Percentiles rank a stretch among this genome's conserved stretches.
These are phyloP conservation scores for Rhagoletis pomonella DNA, from an alignment of 1,140 invertebrate genomes.

Conservation along the genomic window DNA sequence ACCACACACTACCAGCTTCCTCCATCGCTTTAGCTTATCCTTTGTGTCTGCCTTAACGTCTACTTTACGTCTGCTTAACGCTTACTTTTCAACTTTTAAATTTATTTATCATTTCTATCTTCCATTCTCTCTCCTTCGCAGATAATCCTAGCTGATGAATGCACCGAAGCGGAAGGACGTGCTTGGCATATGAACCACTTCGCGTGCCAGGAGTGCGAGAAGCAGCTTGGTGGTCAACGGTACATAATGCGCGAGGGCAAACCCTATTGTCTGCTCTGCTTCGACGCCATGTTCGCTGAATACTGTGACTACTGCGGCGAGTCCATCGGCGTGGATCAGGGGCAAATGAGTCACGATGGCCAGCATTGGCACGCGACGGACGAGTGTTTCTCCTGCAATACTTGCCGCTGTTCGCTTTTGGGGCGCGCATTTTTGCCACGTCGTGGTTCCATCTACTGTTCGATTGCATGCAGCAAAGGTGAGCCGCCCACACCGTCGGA, in stretches of 20 bases:
- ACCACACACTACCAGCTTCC: not conserved
- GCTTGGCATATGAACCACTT: conserved; percentile 99
- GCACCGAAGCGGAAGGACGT: conserved; percentile 97
- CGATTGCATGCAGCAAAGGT: conserved; percentile 92
- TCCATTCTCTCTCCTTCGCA: conserved; percentile 71
- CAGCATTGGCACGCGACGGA: conserved; percentile 99
- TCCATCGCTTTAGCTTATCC: not conserved
- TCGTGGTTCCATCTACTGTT: conserved; percentile 95
- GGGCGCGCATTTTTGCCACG: conserved; percentile 95
- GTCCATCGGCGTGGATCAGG: conserved; percentile 96
- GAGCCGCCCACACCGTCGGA: conserved; percentile 88
- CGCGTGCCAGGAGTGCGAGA: conserved; percentile 95
- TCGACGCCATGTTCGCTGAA: conserved; percentile 96
- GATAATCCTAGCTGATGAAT: conserved; percentile 98
- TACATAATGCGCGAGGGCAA: conserved; percentile 97
- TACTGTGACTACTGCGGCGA: conserved; percentile 98
- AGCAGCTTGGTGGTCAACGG: conserved; percentile 94
- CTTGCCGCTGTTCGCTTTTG: conserved; percentile 91
- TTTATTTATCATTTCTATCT: conserved; percentile 48
- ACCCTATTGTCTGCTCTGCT: conserved; percentile 96
- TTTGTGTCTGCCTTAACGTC: not conserved
- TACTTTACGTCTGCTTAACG: conserved; percentile 22
- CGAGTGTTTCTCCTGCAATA: conserved; percentile 95
- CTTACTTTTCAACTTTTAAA: conserved; percentile 52
- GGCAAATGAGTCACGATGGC: conserved; percentile 97